phyloP scores from a whole-genome alignment of 2,797 vertebrate genomes.

The Sebastes oblongus region DNA sequence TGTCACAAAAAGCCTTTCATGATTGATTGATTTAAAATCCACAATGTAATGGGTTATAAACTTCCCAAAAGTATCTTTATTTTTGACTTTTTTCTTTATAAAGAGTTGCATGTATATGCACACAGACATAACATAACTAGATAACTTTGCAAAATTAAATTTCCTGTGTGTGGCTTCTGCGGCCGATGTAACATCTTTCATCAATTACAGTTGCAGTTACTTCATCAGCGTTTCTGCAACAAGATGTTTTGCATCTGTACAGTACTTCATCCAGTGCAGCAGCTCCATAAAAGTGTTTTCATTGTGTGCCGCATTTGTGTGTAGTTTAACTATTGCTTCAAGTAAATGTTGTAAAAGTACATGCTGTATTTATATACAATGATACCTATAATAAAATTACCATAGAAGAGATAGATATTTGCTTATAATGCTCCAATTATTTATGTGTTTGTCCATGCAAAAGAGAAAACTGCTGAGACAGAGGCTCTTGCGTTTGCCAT shows the following conservation, averaged over 20 bases:
- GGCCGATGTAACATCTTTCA: constrained; percentile 17
- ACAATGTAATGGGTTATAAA: background rate
- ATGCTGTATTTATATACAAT: too few relatives aligned
- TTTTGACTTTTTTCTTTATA: background rate
- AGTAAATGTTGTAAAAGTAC: background rate
- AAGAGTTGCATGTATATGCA: background rate
- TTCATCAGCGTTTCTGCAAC: constrained; percentile 4
- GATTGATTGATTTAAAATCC: background rate
- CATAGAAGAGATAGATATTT: background rate
- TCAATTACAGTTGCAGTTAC: constrained; percentile 8
- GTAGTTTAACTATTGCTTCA: background rate
- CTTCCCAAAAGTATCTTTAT: background rate
- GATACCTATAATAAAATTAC: background rate
- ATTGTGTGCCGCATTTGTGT: background rate
- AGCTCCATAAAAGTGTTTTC: background rate
- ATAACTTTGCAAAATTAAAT: constrained; percentile 15
- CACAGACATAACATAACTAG: background rate
- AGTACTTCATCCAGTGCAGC: background rate
- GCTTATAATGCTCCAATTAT: background rate
- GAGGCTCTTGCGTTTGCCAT: constrained; percentile 16
- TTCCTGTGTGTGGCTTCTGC: constrained; percentile 8
- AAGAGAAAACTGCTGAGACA: constrained; percentile 18
- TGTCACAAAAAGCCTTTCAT: background rate
- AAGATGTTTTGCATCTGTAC: background rate
- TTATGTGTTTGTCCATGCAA: constrained; percentile 2